These are phyloP conservation scores for Chionomys nivalis DNA, from an alignment of 2,113 vertebrate species.

Conservation along the genomic window DNA sequence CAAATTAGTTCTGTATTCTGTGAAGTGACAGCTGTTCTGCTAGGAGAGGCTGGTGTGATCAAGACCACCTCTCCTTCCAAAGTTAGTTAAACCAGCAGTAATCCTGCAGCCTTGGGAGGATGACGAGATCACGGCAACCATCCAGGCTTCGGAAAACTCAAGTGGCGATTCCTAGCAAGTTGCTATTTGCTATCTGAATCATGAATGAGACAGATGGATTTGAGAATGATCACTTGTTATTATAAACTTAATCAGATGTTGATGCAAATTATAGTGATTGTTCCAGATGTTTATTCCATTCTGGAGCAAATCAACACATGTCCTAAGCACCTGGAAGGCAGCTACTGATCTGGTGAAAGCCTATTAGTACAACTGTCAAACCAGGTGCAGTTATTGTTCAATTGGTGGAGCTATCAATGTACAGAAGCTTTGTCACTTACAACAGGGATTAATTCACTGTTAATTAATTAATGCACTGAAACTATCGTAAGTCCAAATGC, in stretches of 20 bases:
- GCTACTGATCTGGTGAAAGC: not conserved
- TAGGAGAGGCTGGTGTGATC: not conserved
- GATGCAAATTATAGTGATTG: not conserved
- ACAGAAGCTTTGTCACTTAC: not conserved
- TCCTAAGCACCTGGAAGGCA: not conserved
- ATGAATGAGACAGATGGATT: not conserved
- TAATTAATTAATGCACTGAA: too few relatives aligned
- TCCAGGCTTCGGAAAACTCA: not conserved
- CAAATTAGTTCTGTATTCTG: not conserved
- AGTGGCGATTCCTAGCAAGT: not conserved
- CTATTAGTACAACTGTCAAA: conserved; percentile 13
- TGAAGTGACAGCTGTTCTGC: not conserved
- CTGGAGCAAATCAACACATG: not conserved
- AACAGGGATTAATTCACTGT: too few relatives aligned
- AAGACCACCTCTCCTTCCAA: not conserved
- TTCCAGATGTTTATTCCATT: not conserved
- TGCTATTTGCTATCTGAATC: not conserved
- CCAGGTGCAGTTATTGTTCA: not conserved
- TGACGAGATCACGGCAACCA: not conserved
- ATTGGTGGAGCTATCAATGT: not conserved
- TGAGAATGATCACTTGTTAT: not conserved
- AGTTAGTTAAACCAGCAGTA: not conserved
- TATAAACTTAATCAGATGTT: not conserved
- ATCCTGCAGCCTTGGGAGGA: too few relatives aligned
- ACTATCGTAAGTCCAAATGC: not conserved